Base-by-base conservation (phyloP, 2,888 invertebrate species). In the Pediacus dermestoides region DNA sequence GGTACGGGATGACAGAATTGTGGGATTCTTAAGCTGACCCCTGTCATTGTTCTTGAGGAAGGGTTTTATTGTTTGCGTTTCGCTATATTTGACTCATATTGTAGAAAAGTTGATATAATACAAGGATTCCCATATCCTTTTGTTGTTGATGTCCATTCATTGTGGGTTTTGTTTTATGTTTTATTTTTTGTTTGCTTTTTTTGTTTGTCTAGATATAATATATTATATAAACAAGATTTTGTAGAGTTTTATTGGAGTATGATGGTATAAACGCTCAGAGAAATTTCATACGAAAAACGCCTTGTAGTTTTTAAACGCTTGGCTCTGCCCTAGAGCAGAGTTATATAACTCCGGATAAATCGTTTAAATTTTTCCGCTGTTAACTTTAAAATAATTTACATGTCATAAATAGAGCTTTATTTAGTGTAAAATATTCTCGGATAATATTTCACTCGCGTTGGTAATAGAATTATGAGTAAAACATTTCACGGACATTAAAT, bases 401-500 rank as follows among this genome's bases (percentile, higher is more conserved):
- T 50, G 39, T 36, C 39, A 39, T 48, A 49, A 53, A 48, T 39
- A 36, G 30, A 26, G 32, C 42, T 48, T 45, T 50, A 52, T 50
- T 48, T 52, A 45, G 42, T 48, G 48, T 52, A 41, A 51, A 53
- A 52, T 53, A 52, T 51, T 49, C 44, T 15, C 32, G 15, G 44
- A 42, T 43, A 42, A 50, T 54, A 52, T 46, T 50, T 50, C 35
- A 44, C 44, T 41, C 25, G 38, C 31, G 25, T 34, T 26, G 26
- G 43, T 61, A 63, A 63, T 61, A 54, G 57, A 61, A 63, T 62
- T 62, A 61, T 50, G 56, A 57, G 54, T 57, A 58, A 61, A 60
- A 61, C 57, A 61, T 63, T 63, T 62, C 57, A 61, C 58, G 59
- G 55, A 46, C 58, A 63, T 63, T 63, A 63, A 54, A 42, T 63